Evolutionary conservation across 2,797 vertebrate genomes (phyloP), one percentile per base, ranked within the genome.

Genomic region (Sebastes cheni): DNA sequence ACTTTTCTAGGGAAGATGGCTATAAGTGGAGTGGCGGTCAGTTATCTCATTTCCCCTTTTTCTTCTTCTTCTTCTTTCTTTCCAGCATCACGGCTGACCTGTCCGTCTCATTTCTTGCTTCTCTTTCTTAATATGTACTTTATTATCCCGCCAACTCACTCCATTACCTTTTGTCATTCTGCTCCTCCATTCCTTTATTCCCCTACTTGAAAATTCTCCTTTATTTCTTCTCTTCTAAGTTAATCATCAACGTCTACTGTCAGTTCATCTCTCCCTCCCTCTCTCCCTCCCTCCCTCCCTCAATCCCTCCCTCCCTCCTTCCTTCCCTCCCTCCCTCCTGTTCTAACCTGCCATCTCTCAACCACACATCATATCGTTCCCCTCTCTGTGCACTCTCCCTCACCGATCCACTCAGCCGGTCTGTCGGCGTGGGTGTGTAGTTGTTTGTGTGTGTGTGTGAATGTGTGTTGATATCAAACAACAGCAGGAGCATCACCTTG

Each of bases 331-430:
- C 25, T 73, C 62, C 8, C 22, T 64, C 77, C 52, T 52, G 69
- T 80, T 83, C 34, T 70, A 78, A 81, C 79, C 84, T 85, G 79
- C 72, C 87, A 80, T 79, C 80, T 86, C 83, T 85, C 79, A 50
- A 64, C 77, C 75, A 46, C 83, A 77, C 12, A 86, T 88, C 87
- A 86, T 86, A 92, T 90, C 88, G 67, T 64, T 81, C 72, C 59
- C 69, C 71, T 65, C 80, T 72, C 72, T 23, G 72, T 66, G 77
- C 80, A 80, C 87, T 82, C 82, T 82, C 77, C 80, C 78, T 79
- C 86, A 68, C 36, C 25, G 29, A 88, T 79, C 64, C 84, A 78
- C 78, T 84, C 78, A 61, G 80, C 72, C 23, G 5, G 75, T 39
- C 81, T 89, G 82, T 80, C 56, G n/a, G 86, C 8, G 27, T 27